Conservation (phyloP, 2,797 vertebrate species). For the Myripristis murdjan region DNA sequence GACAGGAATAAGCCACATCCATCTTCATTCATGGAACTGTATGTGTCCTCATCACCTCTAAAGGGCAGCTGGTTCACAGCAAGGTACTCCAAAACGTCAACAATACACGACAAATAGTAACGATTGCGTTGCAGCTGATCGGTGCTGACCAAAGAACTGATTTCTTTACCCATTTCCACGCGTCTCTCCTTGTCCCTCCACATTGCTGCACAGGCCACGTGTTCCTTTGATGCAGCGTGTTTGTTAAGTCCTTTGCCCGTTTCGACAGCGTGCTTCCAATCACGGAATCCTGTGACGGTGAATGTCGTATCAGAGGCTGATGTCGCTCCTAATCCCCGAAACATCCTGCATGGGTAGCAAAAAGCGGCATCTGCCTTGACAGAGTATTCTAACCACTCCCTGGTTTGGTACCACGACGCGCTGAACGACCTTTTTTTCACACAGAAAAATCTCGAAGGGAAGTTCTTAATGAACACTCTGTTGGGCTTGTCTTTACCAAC, state of each 20-base stretch:
- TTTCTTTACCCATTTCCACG: not conserved
- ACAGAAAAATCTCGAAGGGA: too few species aligned
- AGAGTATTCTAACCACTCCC: conserved; percentile 20
- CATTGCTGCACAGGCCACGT: not conserved
- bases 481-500: too few species aligned
- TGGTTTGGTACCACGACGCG: not conserved
- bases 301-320: not conserved
- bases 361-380: conserved; percentile 20
- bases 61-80: conserved; percentile 23
- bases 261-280: conserved; percentile 29
- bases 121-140: conserved; percentile 13
- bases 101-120: conserved; percentile 15
- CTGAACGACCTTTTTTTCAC: too few species aligned
- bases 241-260: not conserved
- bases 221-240: conserved; percentile 24
- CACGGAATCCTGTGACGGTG: conserved; percentile 2
- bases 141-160: conserved; percentile 12
- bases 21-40: conserved; percentile 11
- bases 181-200: conserved; percentile 9
- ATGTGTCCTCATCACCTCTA: conserved; percentile 15
- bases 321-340: not conserved
- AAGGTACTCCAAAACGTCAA: conserved; percentile 17
- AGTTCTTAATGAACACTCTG: too few species aligned
- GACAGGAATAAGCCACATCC: conserved; percentile 24
- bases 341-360: conserved; percentile 17